Conservation (phyloP, 2,797 vertebrate species). For the Pipistrellus pygmaeus region DNA sequence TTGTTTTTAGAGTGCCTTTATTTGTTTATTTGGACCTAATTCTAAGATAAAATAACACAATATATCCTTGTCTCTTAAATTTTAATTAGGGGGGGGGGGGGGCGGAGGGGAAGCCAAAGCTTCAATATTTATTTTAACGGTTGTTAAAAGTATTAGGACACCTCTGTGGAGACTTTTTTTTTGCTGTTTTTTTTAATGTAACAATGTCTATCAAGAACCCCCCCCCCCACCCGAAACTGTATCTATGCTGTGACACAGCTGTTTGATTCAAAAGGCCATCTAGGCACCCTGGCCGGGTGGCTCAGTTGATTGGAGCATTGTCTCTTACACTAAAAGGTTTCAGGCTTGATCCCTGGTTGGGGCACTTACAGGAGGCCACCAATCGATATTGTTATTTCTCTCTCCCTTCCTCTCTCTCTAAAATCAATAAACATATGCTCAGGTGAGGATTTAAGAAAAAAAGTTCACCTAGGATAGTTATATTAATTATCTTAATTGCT, state of each 20-base stretch:
- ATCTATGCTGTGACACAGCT: background rate
- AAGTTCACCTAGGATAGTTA: background rate
- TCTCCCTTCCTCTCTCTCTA: background rate
- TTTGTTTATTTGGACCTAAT: conserved; percentile 61
- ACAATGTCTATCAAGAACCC: background rate
- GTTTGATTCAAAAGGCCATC: background rate
- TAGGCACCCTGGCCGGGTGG: background rate
- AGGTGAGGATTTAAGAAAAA: background rate
- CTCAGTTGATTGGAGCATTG: background rate
- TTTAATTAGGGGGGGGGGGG: conserved; percentile 17
- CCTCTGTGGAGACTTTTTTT: background rate
- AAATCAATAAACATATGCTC: background rate
- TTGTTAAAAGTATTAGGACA: conserved; percentile 51
- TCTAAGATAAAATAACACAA: conserved; percentile 23
- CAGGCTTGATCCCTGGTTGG: background rate
- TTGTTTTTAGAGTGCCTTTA: conserved; percentile 39
- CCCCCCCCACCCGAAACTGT: background rate
- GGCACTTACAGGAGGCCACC: background rate
- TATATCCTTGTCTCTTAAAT: conserved; percentile 47
- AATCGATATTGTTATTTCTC: background rate
- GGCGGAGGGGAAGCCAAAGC: background rate
- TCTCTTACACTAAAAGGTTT: background rate
- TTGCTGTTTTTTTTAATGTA: background rate
- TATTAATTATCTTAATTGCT: background rate
- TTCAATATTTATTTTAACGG: conserved; percentile 42